Percentiles rank a stretch among this genome's conserved stretches.
Evolutionary conservation across 1,140 invertebrate genomes (phyloP).

Genomic region (Holotrichia oblita): DNA sequence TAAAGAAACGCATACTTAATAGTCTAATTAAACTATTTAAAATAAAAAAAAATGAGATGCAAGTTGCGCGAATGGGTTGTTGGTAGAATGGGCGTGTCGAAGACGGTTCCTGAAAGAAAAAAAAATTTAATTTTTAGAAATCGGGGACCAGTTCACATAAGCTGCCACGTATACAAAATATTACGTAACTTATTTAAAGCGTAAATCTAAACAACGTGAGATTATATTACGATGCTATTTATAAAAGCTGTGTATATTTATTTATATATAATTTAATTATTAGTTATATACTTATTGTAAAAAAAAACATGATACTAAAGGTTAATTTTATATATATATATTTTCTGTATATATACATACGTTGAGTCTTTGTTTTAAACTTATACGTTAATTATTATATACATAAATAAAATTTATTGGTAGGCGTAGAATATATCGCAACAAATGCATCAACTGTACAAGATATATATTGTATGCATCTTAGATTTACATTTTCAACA

Average conservation of each 20-base stretch:
- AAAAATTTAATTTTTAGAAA: not conserved
- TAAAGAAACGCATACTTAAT: slow-evolving; percentile 22
- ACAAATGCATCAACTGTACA: not conserved
- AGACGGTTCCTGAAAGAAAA: slow-evolving; percentile 31
- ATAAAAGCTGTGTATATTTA: slow-evolving; percentile 16
- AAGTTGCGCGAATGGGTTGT: not conserved
- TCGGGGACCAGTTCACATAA: slow-evolving; percentile 33
- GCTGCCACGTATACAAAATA: slow-evolving; percentile 31
- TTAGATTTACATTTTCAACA: not conserved
- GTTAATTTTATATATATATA: not conserved
- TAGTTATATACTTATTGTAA: not conserved
- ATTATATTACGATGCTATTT: not conserved
- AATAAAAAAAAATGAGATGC: not conserved
- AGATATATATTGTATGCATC: not conserved
- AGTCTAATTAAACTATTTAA: slow-evolving; percentile 14
- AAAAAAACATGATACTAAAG: not conserved
- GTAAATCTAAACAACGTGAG: slow-evolving; percentile 25
- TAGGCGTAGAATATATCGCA: not conserved
- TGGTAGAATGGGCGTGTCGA: not conserved
- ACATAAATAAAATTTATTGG: not conserved
- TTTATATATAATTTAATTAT: slow-evolving; percentile 36
- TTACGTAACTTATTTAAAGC: not conserved
- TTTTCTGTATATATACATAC: not conserved
- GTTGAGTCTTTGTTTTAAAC: not conserved
- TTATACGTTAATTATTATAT: not conserved